Evolutionary conservation across 2,888 invertebrate genomes (phyloP), one percentile per base, ranked within the genome.

Genomic region (Eutolmus rufibarbis): DNA sequence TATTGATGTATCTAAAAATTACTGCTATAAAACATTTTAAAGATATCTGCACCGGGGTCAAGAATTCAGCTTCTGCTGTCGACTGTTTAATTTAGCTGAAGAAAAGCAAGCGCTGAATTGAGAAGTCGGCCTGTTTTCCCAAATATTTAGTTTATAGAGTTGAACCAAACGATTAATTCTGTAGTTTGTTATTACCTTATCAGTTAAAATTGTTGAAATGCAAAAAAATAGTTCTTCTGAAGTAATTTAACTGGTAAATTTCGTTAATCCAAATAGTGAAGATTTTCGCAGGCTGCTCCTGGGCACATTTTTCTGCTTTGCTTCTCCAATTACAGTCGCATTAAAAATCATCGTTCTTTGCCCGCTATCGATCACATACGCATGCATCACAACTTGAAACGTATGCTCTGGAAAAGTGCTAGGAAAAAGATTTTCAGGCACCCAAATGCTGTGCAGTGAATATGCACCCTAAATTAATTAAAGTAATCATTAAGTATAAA

Each of bases 391-490:
- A 23, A 82, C 51, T 16, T 57, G 37, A 19, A 82, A 82, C 5
- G n/a, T n/a, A 5, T 57, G 57, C 34, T 82, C 82, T 19, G 82
- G 82, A 66, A 82, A 82, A n/a, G 0, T 82, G n/a, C 19, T 57
- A 1, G 82, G 82, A 82, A 82, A 51, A 7, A 82, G 34, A n/a
- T 82, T 37, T 34, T 82, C 82, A 8, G 82, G 82, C 1, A 82
- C 28, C 82, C 82, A 82, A 40, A 82, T n/a, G 28, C n/a, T 34
- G 28, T 82, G 56, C 37, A 82, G 23, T 1, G 19, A 37, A 23
- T 82, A 82, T 9, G 12, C 14, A 14, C 82, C 82, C 82, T 82
- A 82, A 16, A 34, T 34, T 12, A 16, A 37, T 34, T 28, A n/a
- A 56, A 34, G 9, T 28, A 1, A n/a, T 66, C 23, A 40, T 19